A percentile compares a stretch with the other conserved stretches of the same genome.
Conservation (phyloP, 92 coral and sea anemone genomes). For the Umimayanthus kanabou region DNA sequence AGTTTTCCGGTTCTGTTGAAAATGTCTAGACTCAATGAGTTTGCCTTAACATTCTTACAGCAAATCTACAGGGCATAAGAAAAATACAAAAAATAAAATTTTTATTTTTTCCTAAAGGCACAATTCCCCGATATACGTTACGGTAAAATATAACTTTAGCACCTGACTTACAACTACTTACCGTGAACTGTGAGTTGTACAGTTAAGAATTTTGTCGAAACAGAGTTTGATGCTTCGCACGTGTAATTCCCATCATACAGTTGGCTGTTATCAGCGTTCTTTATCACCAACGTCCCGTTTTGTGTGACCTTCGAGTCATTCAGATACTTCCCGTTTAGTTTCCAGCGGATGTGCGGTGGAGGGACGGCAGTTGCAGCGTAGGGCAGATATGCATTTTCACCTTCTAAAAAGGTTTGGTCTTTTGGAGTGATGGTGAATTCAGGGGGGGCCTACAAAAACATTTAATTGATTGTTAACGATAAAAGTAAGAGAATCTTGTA, state of each 20-base stretch:
- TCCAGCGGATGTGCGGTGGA: conserved; percentile 31
- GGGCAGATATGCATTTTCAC: not conserved
- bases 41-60: too few relatives aligned
- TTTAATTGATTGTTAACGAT: too few relatives aligned
- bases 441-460: conserved; percentile 16
- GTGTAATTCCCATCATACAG: conserved; percentile 25
- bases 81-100: too few relatives aligned
- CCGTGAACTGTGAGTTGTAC: not conserved
- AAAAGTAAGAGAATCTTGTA: too few relatives aligned
- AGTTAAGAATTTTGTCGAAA: not conserved
- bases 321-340: conserved; percentile 13
- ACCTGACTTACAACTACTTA: not conserved
- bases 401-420: not conserved
- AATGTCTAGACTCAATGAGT: too few relatives aligned
- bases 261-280: not conserved
- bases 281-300: conserved; percentile 25
- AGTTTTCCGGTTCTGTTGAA: too few relatives aligned
- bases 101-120: too few relatives aligned
- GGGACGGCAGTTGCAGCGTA: conserved; percentile 24
- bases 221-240: conserved; percentile 17
- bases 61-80: too few relatives aligned
- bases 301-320: not conserved
- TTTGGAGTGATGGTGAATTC: not conserved
- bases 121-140: too few relatives aligned
- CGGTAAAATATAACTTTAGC: too few relatives aligned